Evolutionary conservation across 2,113 vertebrate species (phyloP).

Genomic region (Aegithalos caudatus): DNA sequence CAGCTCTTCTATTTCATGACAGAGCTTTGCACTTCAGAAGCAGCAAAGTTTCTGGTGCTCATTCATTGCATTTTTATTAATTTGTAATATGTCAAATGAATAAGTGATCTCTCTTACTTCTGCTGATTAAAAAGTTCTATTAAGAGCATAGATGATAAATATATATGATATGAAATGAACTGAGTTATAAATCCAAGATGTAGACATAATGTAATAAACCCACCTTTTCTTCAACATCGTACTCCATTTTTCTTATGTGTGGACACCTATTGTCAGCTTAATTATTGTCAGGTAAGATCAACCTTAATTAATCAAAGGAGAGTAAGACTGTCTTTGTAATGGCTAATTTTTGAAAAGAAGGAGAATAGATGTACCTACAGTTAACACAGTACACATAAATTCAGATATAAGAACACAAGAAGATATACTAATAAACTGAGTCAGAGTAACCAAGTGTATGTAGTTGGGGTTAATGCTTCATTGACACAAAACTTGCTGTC

Average conservation of each 20-base stretch:
- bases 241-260: slow-evolving; percentile 1
- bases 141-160: slow-evolving; percentile 30
- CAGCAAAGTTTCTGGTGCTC: neutral
- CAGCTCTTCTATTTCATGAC: neutral
- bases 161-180: neutral
- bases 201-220: slow-evolving; percentile 21
- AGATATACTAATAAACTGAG: neutral
- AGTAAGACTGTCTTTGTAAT: neutral
- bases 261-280: slow-evolving; percentile 14
- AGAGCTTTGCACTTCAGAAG: slow-evolving; percentile 7
- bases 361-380: neutral
- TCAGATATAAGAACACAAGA: neutral
- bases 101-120: neutral
- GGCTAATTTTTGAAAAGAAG: neutral
- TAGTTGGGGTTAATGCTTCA: neutral
- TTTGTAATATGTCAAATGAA: slow-evolving; percentile 28
- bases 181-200: slow-evolving; percentile 42
- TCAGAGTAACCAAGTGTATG: neutral
- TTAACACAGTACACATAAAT: neutral
- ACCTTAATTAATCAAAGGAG: neutral
- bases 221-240: neutral
- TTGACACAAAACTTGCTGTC: neutral
- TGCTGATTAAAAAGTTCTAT: slow-evolving; percentile 38
- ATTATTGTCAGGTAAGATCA: slow-evolving; percentile 17
- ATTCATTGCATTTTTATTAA: slow-evolving; percentile 40